Base-by-base conservation (phyloP, 2,113 vertebrate genomes). In the Nerophis lumbriciformis region DNA sequence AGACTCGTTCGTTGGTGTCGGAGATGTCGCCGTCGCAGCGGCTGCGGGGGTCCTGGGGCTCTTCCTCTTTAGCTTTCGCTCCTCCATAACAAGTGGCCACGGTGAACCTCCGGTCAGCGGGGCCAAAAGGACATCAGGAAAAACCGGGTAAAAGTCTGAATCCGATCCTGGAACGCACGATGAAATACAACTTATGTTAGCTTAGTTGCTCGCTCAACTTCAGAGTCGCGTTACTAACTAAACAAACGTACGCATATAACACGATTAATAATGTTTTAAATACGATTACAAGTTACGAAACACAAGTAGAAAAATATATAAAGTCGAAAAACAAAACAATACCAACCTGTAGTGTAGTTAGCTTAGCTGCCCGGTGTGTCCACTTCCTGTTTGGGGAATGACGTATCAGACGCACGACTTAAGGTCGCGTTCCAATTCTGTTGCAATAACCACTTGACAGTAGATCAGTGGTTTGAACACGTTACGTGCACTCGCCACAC, bases 61-160 rank as follows among this genome's bases (percentile, higher is more conserved):
- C 79, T 92, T 94, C 79, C 95, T 90, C 82, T 98, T 99, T 61
- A 91, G 88, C 73, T 93, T 98, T 56, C 92, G 92, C 69, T 98
- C 96, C 78, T 99, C 97, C 97, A 99, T 98, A 42, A 21, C 67
- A 58, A 72, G 85, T 85, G 85, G 72, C 72, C 76, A 81, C 28
- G 69, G 4, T 48, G 2, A 19, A 38, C 37, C 16, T 6, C 39
- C 0, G 6, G 7, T 55, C 6, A 53, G 21, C 44, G 42, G 11
- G 0, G 15, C 6, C 5, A 8, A 45, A 2, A 4, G 14, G 5
- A 14, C n/a, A n/a, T 12, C 15, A 37, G 42, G 8, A n/a, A 4
- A 35, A 7, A 12, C 16, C 28, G 1, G 36, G 42, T 11, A 45
- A 3, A 42, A 42, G 8, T 9, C 39, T 42, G 28, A 28, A 28